These are phyloP conservation scores for Deroptyus accipitrinus DNA, from an alignment of 2,113 vertebrate genomes.

Conservation along the genomic window DNA sequence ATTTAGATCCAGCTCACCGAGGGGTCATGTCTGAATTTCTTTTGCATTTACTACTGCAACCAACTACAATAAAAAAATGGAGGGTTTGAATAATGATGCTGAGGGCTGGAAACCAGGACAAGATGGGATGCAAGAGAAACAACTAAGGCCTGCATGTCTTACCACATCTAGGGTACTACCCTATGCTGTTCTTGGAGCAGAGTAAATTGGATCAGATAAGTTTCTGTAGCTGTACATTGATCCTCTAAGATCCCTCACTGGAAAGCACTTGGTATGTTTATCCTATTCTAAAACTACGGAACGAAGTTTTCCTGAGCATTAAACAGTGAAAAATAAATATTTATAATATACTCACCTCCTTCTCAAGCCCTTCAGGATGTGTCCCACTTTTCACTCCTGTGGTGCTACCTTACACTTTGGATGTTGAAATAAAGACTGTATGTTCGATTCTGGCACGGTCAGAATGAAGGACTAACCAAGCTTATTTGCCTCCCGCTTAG, in stretches of 20 bases:
- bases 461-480: not conserved
- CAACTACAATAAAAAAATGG: not conserved
- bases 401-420: not conserved
- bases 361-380: not conserved
- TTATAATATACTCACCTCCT: not conserved
- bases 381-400: not conserved
- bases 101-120: not conserved
- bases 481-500: not conserved
- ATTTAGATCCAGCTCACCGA: rapidly evolving
- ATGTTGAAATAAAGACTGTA: not conserved
- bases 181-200: not conserved
- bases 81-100: not conserved
- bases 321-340: not conserved
- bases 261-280: not conserved
- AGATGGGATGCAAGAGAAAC: not conserved
- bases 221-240: not conserved
- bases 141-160: not conserved
- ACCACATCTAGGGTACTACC: not conserved
- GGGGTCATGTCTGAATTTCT: not conserved
- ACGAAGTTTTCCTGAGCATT: not conserved
- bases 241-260: not conserved
- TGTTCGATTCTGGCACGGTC: not conserved
- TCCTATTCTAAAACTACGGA: not conserved
- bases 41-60: not conserved
- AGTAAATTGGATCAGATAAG: not conserved